Evolutionary conservation across 2,113 vertebrate genomes (phyloP).

Genomic region (Brachyistius frenatus): DNA sequence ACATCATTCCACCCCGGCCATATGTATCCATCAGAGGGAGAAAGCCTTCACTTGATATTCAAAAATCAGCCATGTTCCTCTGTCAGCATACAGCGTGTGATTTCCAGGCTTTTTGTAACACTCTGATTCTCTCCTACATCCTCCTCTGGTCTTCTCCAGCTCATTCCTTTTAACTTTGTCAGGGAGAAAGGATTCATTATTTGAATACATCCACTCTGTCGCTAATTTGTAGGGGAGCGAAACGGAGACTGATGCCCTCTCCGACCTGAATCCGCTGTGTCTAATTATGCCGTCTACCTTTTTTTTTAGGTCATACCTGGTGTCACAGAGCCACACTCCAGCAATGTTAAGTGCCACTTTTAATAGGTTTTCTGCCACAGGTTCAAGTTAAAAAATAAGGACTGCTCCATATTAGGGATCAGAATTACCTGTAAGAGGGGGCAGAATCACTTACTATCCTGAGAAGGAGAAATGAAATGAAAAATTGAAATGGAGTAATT

Average conservation of each 20-base stretch:
- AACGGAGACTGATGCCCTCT: constrained; percentile 68
- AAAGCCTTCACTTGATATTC: constrained; percentile 69
- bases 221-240: constrained; percentile 73
- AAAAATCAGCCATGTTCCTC: constrained; percentile 61
- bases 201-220: constrained; percentile 65
- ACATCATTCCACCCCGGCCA: constrained; percentile 44
- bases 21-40: constrained; percentile 72
- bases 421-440: constrained; percentile 56
- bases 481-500: constrained; percentile 52
- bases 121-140: constrained; percentile 56
- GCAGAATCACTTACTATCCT: constrained; percentile 53
- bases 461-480: constrained; percentile 44
- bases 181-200: constrained; percentile 71
- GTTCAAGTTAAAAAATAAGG: constrained; percentile 67
- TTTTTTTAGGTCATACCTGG: constrained; percentile 72
- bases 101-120: constrained; percentile 52
- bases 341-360: constrained; percentile 77
- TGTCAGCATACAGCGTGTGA: constrained; percentile 48
- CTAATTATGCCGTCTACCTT: constrained; percentile 78
- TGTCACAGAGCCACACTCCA: constrained; percentile 69
- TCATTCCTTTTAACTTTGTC: constrained; percentile 68
- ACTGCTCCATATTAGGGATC: constrained; percentile 53
- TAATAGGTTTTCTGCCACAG: constrained; percentile 72
- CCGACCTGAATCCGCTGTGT: constrained; percentile 72
- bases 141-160: constrained; percentile 57